A percentile compares a stretch with the other conserved stretches of the same genome.
Conservation (phyloP, 2,113 vertebrate species). For the Taurulus bubalis region DNA sequence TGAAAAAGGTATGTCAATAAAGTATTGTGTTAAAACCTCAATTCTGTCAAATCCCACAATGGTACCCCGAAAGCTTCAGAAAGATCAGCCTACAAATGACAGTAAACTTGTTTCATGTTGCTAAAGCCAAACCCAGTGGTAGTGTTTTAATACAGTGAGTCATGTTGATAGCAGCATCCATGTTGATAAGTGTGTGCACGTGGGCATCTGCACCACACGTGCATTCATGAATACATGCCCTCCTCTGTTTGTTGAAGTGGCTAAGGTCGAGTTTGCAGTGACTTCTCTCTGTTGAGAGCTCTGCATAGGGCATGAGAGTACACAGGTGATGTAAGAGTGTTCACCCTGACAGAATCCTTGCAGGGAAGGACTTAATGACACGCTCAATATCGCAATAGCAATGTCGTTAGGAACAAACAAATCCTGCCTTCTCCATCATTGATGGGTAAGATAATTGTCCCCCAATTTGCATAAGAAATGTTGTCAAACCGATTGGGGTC, state of each 20-base stretch:
- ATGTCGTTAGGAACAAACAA: conserved; percentile 76
- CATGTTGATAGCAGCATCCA: neutral
- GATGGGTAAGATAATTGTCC: conserved; percentile 78
- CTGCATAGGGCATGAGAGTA: conserved; percentile 15
- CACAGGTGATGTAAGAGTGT: conserved; percentile 40
- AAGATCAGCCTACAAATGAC: neutral
- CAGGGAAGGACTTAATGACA: conserved; percentile 69
- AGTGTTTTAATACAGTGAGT: neutral
- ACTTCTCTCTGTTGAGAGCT: conserved; percentile 40
- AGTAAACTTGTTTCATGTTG: neutral
- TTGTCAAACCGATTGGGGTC: conserved; percentile 69
- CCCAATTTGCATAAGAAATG: conserved; percentile 81
- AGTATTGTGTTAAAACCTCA: neutral
- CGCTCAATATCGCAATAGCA: conserved; percentile 73
- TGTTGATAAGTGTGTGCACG: neutral
- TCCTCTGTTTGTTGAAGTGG: conserved; percentile 11
- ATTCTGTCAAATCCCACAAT: neutral
- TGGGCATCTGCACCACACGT: neutral
- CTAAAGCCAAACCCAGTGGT: neutral
- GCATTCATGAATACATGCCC: neutral
- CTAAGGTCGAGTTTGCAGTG: conserved; percentile 14
- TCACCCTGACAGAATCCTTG: conserved; percentile 58
- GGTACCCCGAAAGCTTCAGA: neutral
- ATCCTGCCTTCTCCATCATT: conserved; percentile 65
- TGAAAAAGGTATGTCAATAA: conserved; percentile 10